Conservation (phyloP, 2,888 invertebrate genomes). For the Hetaerina titia region DNA sequence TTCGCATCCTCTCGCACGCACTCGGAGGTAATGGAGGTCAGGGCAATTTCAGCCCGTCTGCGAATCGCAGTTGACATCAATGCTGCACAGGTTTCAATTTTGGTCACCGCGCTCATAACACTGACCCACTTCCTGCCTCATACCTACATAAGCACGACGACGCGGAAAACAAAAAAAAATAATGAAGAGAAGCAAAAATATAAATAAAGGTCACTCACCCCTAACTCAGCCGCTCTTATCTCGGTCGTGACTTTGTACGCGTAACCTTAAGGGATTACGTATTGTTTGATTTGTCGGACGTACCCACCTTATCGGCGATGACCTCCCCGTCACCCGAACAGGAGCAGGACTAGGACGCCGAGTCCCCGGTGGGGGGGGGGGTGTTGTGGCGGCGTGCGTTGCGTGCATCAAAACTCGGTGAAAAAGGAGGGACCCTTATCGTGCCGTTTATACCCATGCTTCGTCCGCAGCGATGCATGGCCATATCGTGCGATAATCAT, state of each 20-base stretch:
- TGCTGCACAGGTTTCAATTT: not conserved
- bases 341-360: not conserved
- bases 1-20: too few relatives aligned
- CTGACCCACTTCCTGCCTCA: not conserved
- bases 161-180: not conserved
- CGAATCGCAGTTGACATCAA: not conserved
- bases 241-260: not conserved
- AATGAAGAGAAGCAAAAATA: not conserved
- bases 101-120: slow-evolving; percentile 11
- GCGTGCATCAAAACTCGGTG: not conserved
- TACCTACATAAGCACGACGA: not conserved
- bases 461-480: not conserved
- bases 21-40: too few relatives aligned
- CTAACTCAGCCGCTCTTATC: not conserved
- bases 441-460: not conserved
- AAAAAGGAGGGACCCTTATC: not conserved
- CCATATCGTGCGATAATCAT: not conserved
- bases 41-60: too few relatives aligned
- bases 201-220: slow-evolving; percentile 1
- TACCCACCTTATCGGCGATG: slow-evolving; percentile 7
- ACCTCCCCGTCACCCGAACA: not conserved
- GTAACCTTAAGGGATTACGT: not conserved
- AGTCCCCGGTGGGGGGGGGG: not conserved
- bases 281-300: slow-evolving; percentile 27
- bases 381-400: not conserved